A percentile compares a stretch with the other conserved stretches of the same genome.
Evolutionary conservation across 1,140 invertebrate genomes (phyloP).

Genomic region (Grapholita molesta): DNA sequence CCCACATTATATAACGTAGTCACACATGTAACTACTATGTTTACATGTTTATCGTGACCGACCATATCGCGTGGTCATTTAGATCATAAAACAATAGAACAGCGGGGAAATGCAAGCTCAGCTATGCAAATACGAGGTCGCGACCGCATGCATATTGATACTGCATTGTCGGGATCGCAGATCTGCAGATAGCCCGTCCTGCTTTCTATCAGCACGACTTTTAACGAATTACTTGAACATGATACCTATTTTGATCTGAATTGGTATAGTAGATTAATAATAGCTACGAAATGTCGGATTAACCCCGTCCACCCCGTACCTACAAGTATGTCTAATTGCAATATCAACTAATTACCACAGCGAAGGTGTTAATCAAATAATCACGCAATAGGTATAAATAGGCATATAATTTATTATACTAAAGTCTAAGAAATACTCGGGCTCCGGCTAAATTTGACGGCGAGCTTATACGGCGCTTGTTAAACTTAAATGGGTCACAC

Average conservation of each 20-base stretch:
- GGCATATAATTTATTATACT: too few species aligned
- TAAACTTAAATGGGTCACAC: too few species aligned
- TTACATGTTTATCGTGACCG: slow-evolving; percentile 69
- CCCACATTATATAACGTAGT: background rate
- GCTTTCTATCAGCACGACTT: slow-evolving; percentile 67
- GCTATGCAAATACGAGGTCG: slow-evolving; percentile 74
- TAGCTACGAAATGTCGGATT: too few species aligned
- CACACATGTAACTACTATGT: slow-evolving; percentile 28
- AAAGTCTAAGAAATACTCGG: too few species aligned
- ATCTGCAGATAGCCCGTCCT: slow-evolving; percentile 62
- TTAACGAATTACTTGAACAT: slow-evolving; percentile 63
- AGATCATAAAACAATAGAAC: slow-evolving; percentile 76
- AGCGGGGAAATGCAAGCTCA: slow-evolving; percentile 70
- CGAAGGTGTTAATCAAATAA: too few species aligned
- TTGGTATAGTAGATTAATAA: too few species aligned
- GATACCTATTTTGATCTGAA: slow-evolving; percentile 43
- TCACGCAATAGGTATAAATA: too few species aligned
- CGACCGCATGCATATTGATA: slow-evolving; percentile 77
- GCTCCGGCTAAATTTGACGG: too few species aligned
- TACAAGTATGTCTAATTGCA: background rate
- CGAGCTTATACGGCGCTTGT: too few species aligned
- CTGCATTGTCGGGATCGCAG: slow-evolving; percentile 71
- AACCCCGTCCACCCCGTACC: too few species aligned
- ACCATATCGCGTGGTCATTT: slow-evolving; percentile 71
- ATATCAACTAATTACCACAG: too few species aligned